These are phyloP conservation scores for Chamaea fasciata DNA, from an alignment of 2,113 vertebrate genomes.

Conservation along the genomic window DNA sequence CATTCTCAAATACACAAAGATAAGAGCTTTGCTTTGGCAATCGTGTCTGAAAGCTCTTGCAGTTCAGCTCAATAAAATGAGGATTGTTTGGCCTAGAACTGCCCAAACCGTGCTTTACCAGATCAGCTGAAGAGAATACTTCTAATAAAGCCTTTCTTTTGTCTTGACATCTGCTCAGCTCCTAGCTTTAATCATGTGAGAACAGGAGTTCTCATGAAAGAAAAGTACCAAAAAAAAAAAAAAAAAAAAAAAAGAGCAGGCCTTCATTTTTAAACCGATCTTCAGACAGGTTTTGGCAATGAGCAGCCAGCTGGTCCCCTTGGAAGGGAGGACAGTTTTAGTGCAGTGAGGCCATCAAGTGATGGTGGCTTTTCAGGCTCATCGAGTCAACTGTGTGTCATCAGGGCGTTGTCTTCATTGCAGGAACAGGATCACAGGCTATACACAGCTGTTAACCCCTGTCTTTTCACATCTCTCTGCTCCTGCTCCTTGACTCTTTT, in stretches of 20 bases:
- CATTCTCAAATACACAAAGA: neutral
- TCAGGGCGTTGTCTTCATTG: neutral
- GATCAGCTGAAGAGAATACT: neutral
- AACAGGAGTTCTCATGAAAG: neutral
- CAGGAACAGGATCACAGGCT: neutral
- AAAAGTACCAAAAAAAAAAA: neutral
- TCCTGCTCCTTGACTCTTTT: neutral
- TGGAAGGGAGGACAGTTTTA: neutral
- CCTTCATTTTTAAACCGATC: neutral
- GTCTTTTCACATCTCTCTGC: neutral
- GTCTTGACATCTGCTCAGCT: neutral
- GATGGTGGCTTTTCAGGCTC: neutral
- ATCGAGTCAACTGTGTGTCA: fast-evolving
- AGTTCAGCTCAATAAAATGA: neutral
- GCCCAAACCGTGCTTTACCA: neutral
- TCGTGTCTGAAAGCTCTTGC: neutral
- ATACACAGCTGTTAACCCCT: neutral
- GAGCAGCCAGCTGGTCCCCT: neutral
- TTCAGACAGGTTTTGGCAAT: neutral
- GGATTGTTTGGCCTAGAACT: neutral
- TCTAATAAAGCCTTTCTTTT: conserved; percentile 1
- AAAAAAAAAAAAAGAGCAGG: neutral
- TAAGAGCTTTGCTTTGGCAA: neutral
- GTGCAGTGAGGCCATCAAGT: no score
- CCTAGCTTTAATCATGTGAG: neutral